These are phyloP conservation scores for Rhea pennata DNA, from an alignment of 2,113 vertebrate species.

Conservation along the genomic window DNA sequence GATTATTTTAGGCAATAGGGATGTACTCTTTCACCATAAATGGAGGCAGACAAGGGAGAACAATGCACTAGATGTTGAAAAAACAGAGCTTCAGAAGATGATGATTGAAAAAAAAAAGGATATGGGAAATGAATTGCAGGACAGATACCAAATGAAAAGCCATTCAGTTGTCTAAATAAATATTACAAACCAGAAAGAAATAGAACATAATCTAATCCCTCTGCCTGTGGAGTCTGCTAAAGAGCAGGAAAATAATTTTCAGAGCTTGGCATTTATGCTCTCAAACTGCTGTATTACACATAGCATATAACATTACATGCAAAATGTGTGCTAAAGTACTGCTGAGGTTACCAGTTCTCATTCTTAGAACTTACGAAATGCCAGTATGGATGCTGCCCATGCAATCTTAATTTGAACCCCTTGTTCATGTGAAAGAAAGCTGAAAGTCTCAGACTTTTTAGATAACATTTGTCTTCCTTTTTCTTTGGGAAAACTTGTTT, in stretches of 20 bases:
- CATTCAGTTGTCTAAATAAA: constrained; percentile 38
- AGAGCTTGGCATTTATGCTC: not conserved
- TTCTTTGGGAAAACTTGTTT: not conserved
- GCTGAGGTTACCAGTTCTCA: not conserved
- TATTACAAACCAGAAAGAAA: constrained; percentile 28
- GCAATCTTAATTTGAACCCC: not conserved
- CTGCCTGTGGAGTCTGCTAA: constrained; percentile 12
- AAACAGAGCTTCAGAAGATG: not conserved
- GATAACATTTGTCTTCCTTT: not conserved
- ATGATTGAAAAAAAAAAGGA: constrained; percentile 4
- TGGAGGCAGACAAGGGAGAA: constrained; percentile 4
- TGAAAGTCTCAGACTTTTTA: not conserved
- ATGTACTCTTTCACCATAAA: not conserved
- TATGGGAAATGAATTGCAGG: constrained; percentile 25
- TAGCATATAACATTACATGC: not conserved
- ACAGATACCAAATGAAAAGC: constrained; percentile 23
- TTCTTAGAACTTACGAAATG: not conserved
- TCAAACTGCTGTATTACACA: not conserved
- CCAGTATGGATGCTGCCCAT: not conserved
- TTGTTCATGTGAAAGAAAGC: not conserved
- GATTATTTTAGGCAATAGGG: not conserved
- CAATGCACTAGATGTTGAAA: not conserved
- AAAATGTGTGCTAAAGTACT: not conserved
- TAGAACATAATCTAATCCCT: not conserved
- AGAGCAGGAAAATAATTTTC: not conserved